Conservation (phyloP, 2,888 invertebrate genomes). For the Agrochola macilenta region DNA sequence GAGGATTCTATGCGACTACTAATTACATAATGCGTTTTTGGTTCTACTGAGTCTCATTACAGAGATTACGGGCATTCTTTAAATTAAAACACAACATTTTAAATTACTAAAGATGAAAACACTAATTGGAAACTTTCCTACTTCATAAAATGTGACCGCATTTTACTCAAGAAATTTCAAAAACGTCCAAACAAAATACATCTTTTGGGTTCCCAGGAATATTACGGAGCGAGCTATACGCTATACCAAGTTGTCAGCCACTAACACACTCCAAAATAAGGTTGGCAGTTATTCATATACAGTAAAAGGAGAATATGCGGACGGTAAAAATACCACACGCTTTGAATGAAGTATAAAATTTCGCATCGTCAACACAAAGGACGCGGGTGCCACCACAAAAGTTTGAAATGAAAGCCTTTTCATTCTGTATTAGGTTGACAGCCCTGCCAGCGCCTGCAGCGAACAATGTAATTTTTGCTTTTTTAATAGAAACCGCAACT, state of each 20-base stretch:
- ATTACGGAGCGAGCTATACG: constrained; percentile 41
- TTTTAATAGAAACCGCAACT: constrained; percentile 73
- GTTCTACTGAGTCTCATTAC: not conserved
- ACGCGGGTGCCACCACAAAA: constrained; percentile 70
- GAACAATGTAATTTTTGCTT: constrained; percentile 76
- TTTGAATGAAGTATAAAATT: constrained; percentile 75
- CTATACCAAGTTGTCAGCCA: constrained; percentile 52
- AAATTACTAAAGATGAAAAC: not conserved
- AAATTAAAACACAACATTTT: not conserved
- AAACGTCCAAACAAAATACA: constrained; percentile 38
- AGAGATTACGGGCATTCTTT: too few species aligned
- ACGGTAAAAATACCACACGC: constrained; percentile 64
- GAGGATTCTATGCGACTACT: too few species aligned
- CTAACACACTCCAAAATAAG: constrained; percentile 65
- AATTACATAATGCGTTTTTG: too few species aligned
- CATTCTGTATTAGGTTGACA: constrained; percentile 71
- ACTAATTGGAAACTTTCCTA: constrained; percentile 14
- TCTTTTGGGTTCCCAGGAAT: constrained; percentile 41
- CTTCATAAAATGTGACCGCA: constrained; percentile 14
- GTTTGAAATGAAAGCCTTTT: constrained; percentile 71
- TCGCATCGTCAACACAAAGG: constrained; percentile 73
- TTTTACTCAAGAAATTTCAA: constrained; percentile 41
- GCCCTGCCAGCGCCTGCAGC: constrained; percentile 70
- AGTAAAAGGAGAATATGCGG: constrained; percentile 59
- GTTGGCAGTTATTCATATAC: constrained; percentile 64